phyloP scores from a whole-genome alignment of 2,797 vertebrate genomes.

The Sebastes cheni region DNA sequence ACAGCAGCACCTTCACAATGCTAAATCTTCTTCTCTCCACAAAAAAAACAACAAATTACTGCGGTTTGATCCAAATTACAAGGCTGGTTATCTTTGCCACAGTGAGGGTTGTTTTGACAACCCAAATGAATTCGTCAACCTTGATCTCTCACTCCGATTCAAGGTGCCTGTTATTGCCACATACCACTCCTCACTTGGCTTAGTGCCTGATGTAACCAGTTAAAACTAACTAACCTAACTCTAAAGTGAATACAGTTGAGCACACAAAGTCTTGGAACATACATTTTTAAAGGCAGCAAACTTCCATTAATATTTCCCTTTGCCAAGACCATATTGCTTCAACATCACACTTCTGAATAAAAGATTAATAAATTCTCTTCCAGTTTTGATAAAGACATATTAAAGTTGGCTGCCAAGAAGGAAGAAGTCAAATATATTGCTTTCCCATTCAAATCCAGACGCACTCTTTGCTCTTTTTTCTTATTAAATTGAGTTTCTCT shows the following conservation, averaged over 20 bases:
- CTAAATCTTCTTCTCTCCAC: conserved; percentile 27
- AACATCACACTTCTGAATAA: conserved; percentile 20
- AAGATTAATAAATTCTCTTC: conserved; percentile 14
- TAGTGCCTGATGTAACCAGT: conserved; percentile 40
- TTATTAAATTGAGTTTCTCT: conserved; percentile 28
- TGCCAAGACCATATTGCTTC: conserved; percentile 36
- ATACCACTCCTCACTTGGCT: conserved; percentile 30
- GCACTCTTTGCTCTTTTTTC: conserved; percentile 23
- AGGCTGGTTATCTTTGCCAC: conserved; percentile 20
- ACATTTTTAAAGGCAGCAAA: conserved; percentile 47
- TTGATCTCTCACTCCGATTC: conserved; percentile 12
- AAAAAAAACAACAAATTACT: conserved; percentile 35
- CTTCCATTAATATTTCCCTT: conserved; percentile 50
- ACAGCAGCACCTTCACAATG: conserved; percentile 50
- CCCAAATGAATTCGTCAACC: conserved; percentile 19
- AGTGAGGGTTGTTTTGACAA: conserved; percentile 12
- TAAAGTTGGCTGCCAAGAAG: neutral
- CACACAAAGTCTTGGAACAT: conserved; percentile 42
- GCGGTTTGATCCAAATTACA: conserved; percentile 42
- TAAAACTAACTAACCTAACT: conserved; percentile 24
- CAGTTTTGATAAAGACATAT: conserved; percentile 1
- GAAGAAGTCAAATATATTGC: neutral
- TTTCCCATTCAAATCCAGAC: conserved; percentile 7
- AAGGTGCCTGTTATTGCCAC: conserved; percentile 24
- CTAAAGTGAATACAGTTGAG: conserved; percentile 46